Evolutionary conservation across 2,888 invertebrate genomes (phyloP).

Genomic region (Hemithea aestivaria): DNA sequence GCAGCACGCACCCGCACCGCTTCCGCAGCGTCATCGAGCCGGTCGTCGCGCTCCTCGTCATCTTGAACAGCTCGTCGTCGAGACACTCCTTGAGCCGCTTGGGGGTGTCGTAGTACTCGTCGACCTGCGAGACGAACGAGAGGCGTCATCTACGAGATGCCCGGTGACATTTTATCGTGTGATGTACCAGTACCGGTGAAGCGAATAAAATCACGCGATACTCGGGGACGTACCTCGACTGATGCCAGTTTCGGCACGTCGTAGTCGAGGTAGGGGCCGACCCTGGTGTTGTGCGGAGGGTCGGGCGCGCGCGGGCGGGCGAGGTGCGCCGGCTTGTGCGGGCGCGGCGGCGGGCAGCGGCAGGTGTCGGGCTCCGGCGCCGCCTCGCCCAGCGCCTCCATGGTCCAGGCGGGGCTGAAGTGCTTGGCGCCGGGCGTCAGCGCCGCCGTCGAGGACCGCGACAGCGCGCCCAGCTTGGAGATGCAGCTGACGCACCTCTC

Average conservation of each 20-base stretch:
- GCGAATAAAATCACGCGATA: too few relatives aligned
- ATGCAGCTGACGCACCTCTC: constrained; percentile 88
- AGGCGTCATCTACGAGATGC: too few relatives aligned
- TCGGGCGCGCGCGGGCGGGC: constrained; percentile 67
- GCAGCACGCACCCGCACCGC: constrained; percentile 84
- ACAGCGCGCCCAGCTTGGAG: constrained; percentile 86
- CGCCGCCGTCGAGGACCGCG: constrained; percentile 81
- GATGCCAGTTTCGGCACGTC: constrained; percentile 84
- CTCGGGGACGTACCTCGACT: too few relatives aligned
- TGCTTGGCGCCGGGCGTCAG: constrained; percentile 71
- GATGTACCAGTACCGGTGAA: too few relatives aligned
- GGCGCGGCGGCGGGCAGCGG: constrained; percentile 10
- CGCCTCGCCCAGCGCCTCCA: constrained; percentile 62
- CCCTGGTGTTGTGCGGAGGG: constrained; percentile 78
- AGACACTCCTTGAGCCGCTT: constrained; percentile 85
- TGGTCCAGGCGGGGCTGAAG: constrained; percentile 79
- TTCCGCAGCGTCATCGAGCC: constrained; percentile 81
- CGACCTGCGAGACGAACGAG: too few relatives aligned
- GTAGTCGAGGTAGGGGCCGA: constrained; percentile 86
- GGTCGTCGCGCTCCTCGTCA: constrained; percentile 71
- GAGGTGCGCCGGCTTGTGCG: neutral
- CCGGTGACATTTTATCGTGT: too few relatives aligned
- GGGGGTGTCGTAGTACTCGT: constrained; percentile 86
- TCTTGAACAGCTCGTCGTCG: constrained; percentile 67
- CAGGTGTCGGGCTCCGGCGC: neutral